Base-by-base conservation (phyloP, 2,888 invertebrate genomes). In the Exocentrus adspersus region DNA sequence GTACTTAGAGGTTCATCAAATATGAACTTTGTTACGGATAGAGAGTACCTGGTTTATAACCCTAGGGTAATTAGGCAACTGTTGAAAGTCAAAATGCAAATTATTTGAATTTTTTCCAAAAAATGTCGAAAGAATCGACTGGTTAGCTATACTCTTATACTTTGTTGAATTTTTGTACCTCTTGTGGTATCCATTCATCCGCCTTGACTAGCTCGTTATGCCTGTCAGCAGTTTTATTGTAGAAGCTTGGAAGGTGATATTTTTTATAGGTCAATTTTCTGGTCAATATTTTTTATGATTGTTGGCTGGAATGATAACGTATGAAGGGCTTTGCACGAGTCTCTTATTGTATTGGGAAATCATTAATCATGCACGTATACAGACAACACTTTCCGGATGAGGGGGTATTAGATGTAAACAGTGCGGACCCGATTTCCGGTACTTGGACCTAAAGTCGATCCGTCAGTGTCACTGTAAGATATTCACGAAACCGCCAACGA, bases 1-100 rank as follows among this genome's bases (percentile, higher is more conserved):
- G 73, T 75, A 75, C 74, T 75, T n/a, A n/a, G n/a, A 75, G 71
- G 71, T 75, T 75, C 74, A 75, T 74, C 74, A 73, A 73, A 75
- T 75, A 71, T 72, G 70, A 67, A 68, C 66, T 64, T 60, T 62
- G 66, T 65, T 63, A 64, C 67, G 67, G 65, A n/a, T n/a, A n/a
- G n/a, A n/a, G n/a, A n/a, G n/a, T n/a, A n/a, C n/a, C n/a, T n/a
- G n/a, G n/a, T n/a, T n/a, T n/a, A n/a, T n/a, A n/a, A n/a, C n/a
- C n/a, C n/a, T n/a, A n/a, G n/a, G n/a, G n/a, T n/a, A n/a, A n/a
- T n/a, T n/a, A n/a, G n/a, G n/a, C n/a, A n/a, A n/a, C n/a, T n/a
- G n/a, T n/a, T n/a, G n/a, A n/a, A n/a, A n/a, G n/a, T n/a, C n/a
- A n/a, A n/a, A n/a, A n/a, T n/a, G n/a, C n/a, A n/a, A n/a, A n/a